phyloP scores from a whole-genome alignment of 2,113 vertebrate genomes.

The Taurulus bubalis region DNA sequence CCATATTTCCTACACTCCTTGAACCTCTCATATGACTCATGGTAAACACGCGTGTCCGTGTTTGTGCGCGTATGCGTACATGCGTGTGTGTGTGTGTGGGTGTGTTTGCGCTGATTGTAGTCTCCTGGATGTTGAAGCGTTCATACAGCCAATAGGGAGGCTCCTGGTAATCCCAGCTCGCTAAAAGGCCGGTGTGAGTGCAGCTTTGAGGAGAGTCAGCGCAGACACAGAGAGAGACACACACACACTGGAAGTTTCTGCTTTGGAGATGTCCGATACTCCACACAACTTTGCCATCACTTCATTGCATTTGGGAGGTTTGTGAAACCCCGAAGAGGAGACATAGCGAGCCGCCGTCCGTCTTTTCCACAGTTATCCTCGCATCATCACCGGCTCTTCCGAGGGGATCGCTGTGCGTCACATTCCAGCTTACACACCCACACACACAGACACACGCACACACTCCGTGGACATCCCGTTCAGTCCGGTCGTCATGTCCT shows the following conservation, averaged over 20 bases:
- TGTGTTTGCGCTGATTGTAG: conserved; percentile 10
- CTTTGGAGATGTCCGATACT: conserved; percentile 43
- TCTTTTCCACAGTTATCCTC: background rate
- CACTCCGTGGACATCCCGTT: conserved; percentile 21
- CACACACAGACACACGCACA: background rate
- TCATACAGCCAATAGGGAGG: conserved; percentile 70
- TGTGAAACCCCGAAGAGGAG: conserved; percentile 26
- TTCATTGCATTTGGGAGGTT: conserved; percentile 24
- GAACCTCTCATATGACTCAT: conserved; percentile 53
- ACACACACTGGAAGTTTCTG: conserved; percentile 4
- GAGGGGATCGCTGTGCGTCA: background rate
- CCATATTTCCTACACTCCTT: conserved; percentile 42
- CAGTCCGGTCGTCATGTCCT: conserved; percentile 75
- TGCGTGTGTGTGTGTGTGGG: conserved; percentile 17
- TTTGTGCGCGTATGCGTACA: background rate
- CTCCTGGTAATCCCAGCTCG: conserved; percentile 53
- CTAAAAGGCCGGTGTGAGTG: conserved; percentile 62
- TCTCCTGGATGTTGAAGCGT: conserved; percentile 26
- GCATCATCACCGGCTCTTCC: background rate
- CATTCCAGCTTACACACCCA: background rate
- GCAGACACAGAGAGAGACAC: background rate
- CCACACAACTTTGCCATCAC: background rate
- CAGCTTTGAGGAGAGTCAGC: conserved; percentile 19
- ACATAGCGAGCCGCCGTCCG: background rate
- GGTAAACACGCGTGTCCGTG: conserved; percentile 16